A percentile compares a stretch with the other conserved stretches of the same genome.
These are phyloP conservation scores for Cheiracanthium punctorium DNA, from an alignment of 2,888 invertebrate genomes.

Conservation along the genomic window DNA sequence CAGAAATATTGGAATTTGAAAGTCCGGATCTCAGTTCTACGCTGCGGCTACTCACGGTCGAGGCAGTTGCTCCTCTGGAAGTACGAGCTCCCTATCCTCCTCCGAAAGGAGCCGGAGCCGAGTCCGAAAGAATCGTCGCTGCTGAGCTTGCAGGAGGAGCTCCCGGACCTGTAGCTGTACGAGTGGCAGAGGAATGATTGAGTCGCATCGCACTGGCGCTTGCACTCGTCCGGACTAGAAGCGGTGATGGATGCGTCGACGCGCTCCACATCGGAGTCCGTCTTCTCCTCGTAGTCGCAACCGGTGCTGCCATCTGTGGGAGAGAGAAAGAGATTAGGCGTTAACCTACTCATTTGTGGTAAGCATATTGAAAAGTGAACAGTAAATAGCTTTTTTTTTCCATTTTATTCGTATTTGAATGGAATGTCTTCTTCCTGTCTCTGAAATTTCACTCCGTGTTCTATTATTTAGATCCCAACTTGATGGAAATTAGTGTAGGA, in stretches of 20 bases:
- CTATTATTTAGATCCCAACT: no score
- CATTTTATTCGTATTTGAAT: no score
- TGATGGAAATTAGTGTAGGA: no score
- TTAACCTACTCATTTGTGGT: no score
- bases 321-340: background rate
- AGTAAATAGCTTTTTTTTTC: no score
- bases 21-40: no score
- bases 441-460: no score
- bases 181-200: conserved; percentile 75
- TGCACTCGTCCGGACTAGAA: conserved; percentile 73
- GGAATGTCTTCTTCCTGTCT: no score
- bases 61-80: conserved; percentile 74
- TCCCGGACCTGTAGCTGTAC: conserved; percentile 73
- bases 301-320: conserved; percentile 67
- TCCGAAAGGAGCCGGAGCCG: conserved; percentile 70
- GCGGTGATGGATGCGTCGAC: conserved; percentile 71
- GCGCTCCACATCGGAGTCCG: conserved; percentile 71
- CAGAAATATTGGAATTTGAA: no score
- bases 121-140: conserved; percentile 73
- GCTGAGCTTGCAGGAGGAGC: conserved; percentile 73
- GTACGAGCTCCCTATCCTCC: conserved; percentile 72
- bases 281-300: conserved; percentile 72
- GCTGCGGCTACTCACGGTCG: conserved; percentile 74
- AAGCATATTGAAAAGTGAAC: no score
- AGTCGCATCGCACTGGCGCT: conserved; percentile 74